Evolutionary conservation across 2,797 vertebrate genomes (phyloP).

Genomic region (Cuculus canorus): DNA sequence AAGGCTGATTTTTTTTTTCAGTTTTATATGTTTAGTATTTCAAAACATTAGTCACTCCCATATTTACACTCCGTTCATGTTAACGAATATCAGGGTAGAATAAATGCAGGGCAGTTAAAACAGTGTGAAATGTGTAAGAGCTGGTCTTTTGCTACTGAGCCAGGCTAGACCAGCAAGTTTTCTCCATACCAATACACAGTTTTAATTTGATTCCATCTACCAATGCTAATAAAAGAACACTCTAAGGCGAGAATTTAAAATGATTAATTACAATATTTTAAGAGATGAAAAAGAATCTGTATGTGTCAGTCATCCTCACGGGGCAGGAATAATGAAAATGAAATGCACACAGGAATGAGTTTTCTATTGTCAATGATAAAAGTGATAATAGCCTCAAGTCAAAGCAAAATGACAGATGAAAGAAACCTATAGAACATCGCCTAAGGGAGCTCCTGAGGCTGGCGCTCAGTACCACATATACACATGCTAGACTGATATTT

Average conservation of each 20-base stretch:
- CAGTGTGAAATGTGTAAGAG: neutral
- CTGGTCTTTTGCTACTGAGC: neutral
- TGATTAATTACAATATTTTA: constrained; percentile 63
- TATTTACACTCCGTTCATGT: neutral
- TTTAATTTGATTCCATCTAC: constrained; percentile 56
- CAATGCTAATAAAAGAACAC: constrained; percentile 27
- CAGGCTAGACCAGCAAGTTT: neutral
- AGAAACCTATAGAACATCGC: constrained; percentile 58
- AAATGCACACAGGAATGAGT: constrained; percentile 64
- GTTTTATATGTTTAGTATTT: neutral
- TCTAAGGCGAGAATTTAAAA: constrained; percentile 61
- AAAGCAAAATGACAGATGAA: constrained; percentile 73
- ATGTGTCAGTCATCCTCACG: constrained; percentile 55
- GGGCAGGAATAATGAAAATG: constrained; percentile 57
- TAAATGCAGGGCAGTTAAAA: neutral
- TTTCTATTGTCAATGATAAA: constrained; percentile 72
- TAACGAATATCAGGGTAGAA: neutral
- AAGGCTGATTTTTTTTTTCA: neutral
- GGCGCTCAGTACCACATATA: constrained; percentile 24
- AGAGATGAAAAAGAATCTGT: constrained; percentile 58
- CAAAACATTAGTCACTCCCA: neutral
- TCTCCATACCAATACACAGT: neutral
- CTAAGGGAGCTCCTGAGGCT: constrained; percentile 55
- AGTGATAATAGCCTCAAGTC: constrained; percentile 59
- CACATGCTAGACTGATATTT: constrained; percentile 66